Conservation (phyloP, 1,140 invertebrate species). For the Chymomyza costata region DNA sequence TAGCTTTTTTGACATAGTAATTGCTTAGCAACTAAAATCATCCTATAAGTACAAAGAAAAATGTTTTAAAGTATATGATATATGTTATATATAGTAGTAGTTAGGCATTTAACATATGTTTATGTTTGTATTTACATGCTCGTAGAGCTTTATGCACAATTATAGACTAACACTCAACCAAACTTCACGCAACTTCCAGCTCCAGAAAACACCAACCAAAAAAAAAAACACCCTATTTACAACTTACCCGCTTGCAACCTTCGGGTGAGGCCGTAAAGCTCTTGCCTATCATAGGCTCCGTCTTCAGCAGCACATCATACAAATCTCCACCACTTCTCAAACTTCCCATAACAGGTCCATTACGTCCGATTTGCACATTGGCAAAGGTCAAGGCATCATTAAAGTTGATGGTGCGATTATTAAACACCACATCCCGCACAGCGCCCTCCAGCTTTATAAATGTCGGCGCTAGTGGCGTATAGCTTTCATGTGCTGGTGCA, state of each 20-base stretch:
- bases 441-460: constrained; percentile 83
- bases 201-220: constrained; percentile 6
- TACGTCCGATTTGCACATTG: constrained; percentile 83
- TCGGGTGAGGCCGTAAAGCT: constrained; percentile 74
- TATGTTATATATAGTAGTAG: no score
- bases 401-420: constrained; percentile 82
- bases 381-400: constrained; percentile 81
- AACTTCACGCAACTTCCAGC: not conserved
- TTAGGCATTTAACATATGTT: constrained; percentile 32
- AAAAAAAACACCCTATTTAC: constrained; percentile 1
- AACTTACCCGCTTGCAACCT: constrained; percentile 75
- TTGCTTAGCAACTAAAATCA: constrained; percentile 75
- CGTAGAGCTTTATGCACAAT: constrained; percentile 1
- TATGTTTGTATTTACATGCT: constrained; percentile 34
- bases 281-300: constrained; percentile 74
- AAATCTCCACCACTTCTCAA: constrained; percentile 67
- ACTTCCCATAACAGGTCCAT: constrained; percentile 79
- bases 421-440: constrained; percentile 87
- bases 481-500: constrained; percentile 57
- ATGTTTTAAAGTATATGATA: constrained; percentile 45
- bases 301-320: constrained; percentile 74
- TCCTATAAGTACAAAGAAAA: constrained; percentile 73
- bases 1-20: constrained; percentile 56
- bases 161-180: not conserved
- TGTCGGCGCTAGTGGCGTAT: constrained; percentile 56